Base-by-base conservation (phyloP, 2,888 invertebrate species). In the Pachydiplax longipennis region DNA sequence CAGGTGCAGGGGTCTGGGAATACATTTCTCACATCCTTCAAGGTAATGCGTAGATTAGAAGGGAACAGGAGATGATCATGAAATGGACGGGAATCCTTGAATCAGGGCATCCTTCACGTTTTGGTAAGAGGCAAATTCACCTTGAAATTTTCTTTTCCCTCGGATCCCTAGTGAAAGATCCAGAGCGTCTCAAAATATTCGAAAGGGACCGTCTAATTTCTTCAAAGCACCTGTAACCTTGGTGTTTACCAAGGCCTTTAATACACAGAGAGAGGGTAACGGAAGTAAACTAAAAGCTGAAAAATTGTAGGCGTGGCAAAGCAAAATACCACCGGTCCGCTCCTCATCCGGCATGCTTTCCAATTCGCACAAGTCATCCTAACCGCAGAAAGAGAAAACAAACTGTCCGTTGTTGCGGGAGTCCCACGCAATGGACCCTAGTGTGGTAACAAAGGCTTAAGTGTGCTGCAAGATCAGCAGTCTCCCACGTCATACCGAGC, bases 161-260 rank as follows among this genome's bases (percentile, higher is more conserved):
- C 22, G 65, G n/a, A 73, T 31, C 73, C 73, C 73, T 73, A 31
- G 73, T 31, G 73, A 73, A 73, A 73, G 25, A 25, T 31, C 25
- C 0, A 53, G 53, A 53, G 73, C 25, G 31, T 13, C 73, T 73
- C 31, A 13, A 73, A 73, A 73, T 25, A 73, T 31, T 31, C 25
- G 73, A 25, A 31, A 73, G 87, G 2, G 61, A 65, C 12, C 58
- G 61, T 61, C 87, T 35, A 65, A 61, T 37, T 5, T 61, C 87
- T 87, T 87, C 87, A 37, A 61, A 58, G 58, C 61, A 22, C 22
- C 35, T 37, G 37, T n/a, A 61, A 87, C 87, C 87, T 87, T 87
- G 87, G 37, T 37, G 87, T 61, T 87, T 61, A 37, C 61, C 87
- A 87, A 87, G 87, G 87, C 35, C 87, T 31, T 73, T 10, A 22